These are phyloP conservation scores for Blastomussa wellsi DNA, from an alignment of 92 coral and sea anemone genomes.

Conservation along the genomic window DNA sequence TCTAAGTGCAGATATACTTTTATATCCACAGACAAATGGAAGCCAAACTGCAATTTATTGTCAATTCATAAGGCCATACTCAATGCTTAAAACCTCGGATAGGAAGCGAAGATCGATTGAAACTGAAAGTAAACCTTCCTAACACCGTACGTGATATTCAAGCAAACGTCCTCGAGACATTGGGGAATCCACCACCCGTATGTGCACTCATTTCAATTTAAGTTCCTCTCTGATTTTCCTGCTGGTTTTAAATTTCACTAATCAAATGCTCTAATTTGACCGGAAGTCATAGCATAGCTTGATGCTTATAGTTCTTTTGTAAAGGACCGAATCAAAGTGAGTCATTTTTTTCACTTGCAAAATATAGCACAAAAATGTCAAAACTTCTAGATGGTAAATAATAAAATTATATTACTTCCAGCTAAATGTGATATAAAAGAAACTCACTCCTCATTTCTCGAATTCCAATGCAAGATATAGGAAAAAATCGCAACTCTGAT, in stretches of 20 bases:
- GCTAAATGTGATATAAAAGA: background rate
- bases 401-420: background rate
- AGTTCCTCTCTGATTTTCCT: background rate
- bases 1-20: background rate
- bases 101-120: background rate
- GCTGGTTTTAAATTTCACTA: background rate
- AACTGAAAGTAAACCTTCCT: background rate
- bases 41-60: too few relatives aligned
- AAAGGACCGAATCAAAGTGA: background rate
- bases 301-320: background rate
- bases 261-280: background rate
- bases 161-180: background rate
- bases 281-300: background rate
- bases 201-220: background rate
- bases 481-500: background rate
- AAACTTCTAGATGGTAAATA: background rate
- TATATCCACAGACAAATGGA: background rate
- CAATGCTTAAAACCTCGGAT: background rate
- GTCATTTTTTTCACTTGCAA: background rate
- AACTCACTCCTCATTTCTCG: background rate
- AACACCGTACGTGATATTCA: background rate
- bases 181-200: background rate
- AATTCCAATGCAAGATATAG: background rate
- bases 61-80: too few relatives aligned
- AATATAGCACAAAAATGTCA: background rate